phyloP scores from a whole-genome alignment of 2,888 invertebrate genomes.

The Pyrochroa serraticornis region DNA sequence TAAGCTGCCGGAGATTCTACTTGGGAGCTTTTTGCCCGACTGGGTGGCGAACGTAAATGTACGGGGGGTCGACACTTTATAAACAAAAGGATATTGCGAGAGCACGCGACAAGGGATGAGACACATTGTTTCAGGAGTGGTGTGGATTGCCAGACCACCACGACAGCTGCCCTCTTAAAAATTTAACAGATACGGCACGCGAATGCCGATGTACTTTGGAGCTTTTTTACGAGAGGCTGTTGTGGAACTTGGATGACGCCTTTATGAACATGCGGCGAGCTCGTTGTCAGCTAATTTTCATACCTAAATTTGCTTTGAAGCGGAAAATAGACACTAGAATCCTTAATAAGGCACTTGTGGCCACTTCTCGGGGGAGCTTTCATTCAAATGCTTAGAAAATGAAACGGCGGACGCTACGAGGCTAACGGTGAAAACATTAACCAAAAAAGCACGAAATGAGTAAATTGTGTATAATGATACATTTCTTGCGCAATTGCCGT shows the following conservation, averaged over 20 bases:
- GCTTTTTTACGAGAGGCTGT: slow-evolving; percentile 5
- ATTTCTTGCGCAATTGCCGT: too few relatives aligned
- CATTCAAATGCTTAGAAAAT: too few relatives aligned
- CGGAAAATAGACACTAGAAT: too few relatives aligned
- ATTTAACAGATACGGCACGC: slow-evolving; percentile 47
- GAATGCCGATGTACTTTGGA: slow-evolving; percentile 38
- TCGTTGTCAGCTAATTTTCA: too few relatives aligned
- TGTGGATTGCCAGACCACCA: slow-evolving; percentile 43
- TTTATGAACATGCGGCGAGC: not conserved
- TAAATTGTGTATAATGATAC: too few relatives aligned
- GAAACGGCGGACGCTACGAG: too few relatives aligned
- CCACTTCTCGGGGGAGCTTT: too few relatives aligned
- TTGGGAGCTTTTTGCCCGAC: not conserved
- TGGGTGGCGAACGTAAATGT: slow-evolving; percentile 15
- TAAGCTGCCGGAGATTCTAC: slow-evolving; percentile 1
- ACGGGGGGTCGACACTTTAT: slow-evolving; percentile 22
- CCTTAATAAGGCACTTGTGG: too few relatives aligned
- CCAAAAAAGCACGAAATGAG: too few relatives aligned
- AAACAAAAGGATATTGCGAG: slow-evolving; percentile 18
- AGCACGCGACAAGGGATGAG: slow-evolving; percentile 22
- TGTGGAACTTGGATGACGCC: slow-evolving; percentile 4
- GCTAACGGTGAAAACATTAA: too few relatives aligned
- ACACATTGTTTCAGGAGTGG: slow-evolving; percentile 27
- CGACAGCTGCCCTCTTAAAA: slow-evolving; percentile 39
- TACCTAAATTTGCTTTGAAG: too few relatives aligned